Evolutionary conservation across 1,140 invertebrate genomes (phyloP), one percentile per base, ranked within the genome.

Genomic region (Drosophila nannoptera): DNA sequence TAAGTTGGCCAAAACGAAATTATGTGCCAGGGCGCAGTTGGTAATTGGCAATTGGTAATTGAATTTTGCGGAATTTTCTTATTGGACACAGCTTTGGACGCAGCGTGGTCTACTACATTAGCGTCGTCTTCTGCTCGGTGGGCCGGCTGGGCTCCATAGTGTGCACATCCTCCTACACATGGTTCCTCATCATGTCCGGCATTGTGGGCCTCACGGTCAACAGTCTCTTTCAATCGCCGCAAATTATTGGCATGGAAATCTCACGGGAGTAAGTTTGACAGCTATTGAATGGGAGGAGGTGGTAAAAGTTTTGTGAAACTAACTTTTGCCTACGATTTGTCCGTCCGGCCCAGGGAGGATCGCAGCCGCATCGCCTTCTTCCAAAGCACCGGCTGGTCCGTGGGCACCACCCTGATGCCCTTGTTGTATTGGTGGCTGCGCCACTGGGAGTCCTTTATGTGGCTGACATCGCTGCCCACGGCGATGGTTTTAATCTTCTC

Each of bases 401-500:
- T 90, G 29, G 92, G 92, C 22, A 87, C 92, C 11, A 90, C 90
- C 45, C 29, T 91, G 31, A 89, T 93, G 89, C 91, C 92, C 0
- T 74, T 93, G 46, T 71, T 93, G 4, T 92, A 90, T 80, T 93
- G 92, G 92, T 90, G 89, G 78, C 60, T 91, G 35, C 81, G 90
- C 70, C 90, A 92, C 73, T 93, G 92, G 92, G 89, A 90, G 60
- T 69, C 82, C 62, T 92, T 92, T 73, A 88, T 92, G 66, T 87
- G 90, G 69, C 68, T 90, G 7, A 91, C 91, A 11, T 91, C 90
- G 22, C 49, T 80, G 46, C 89, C 90, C 56, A 89, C 87, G 7
- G 78, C 89, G 29, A 38, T 90, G 63, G 90, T 89, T 78, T 75
- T 92, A 69, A 69, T 89, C 56, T 87, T 90, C 58, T 87, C 77